Evolutionary conservation across 1,140 invertebrate genomes (phyloP), one percentile per base, ranked within the genome.

Genomic region (Myzus persicae): DNA sequence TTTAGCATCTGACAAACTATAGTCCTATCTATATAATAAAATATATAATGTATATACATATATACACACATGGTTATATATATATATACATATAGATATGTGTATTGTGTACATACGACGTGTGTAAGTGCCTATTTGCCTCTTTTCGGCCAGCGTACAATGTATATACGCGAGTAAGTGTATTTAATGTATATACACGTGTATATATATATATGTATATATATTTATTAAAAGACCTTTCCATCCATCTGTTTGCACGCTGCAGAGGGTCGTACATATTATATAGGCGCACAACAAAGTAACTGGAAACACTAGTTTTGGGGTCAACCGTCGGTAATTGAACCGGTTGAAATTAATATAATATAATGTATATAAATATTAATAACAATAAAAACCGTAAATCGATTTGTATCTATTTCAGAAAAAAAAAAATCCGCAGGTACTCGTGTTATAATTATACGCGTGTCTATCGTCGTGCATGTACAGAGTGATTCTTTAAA

Each of bases 1-100:
- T 54, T 93, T 93, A 48, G 81, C 91, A 93, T 93, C 91, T 84
- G 76, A 93, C 91, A 85, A 92, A 90, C 88, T 90, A 26, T 40
- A 90, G 67, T 81, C 90, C 67, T 48, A 44, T 81, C 20, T n/a
- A 42, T 54, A 90, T 89, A 48, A 89, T 26, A 81, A 2, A 14
- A 14, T 14, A 67, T n/a, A 67, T 67, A 14, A 18, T 46, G 14
- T 46, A 46, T 46, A 46, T 46, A 46, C 46, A 18, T 18, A 18
- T 11, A 11, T 1, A 1, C 46, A 18, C 46, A 18, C 8, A n/a
- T n/a, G n/a, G n/a, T n/a, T 46, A 46, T 11, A 18, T 18, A 18
- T 11, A 11, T 1, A 1, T 11, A 18, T 11, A 18, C 8, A 18
- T 18, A 18, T 44, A 44, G n/a, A 46, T 48, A 20, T 48, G 1